These are phyloP conservation scores for Chaetodon auriga DNA, from an alignment of 2,113 vertebrate species.

Conservation along the genomic window DNA sequence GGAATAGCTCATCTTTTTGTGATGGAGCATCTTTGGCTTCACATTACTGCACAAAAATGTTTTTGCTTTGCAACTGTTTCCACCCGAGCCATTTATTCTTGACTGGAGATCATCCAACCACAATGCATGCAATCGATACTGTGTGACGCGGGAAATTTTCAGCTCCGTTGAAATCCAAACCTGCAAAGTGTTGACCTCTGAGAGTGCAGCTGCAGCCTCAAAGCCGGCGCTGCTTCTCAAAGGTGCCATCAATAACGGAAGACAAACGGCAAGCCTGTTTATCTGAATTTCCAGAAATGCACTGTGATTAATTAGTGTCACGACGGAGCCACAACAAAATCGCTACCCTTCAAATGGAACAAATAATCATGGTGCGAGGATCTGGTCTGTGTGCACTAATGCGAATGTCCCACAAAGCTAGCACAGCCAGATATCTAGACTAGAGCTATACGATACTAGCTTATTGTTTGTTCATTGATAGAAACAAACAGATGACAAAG, in stretches of 20 bases:
- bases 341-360: background rate
- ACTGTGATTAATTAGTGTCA: slow-evolving; percentile 11
- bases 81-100: slow-evolving; percentile 1
- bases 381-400: too few relatives aligned
- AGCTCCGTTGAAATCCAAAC: slow-evolving; percentile 17
- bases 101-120: background rate
- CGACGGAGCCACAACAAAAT: background rate
- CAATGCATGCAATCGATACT: slow-evolving; percentile 16
- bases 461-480: too few relatives aligned
- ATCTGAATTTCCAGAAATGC: background rate
- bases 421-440: too few relatives aligned
- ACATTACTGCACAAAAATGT: slow-evolving; percentile 13
- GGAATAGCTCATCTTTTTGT: too few relatives aligned
- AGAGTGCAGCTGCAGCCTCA: slow-evolving; percentile 6
- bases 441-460: too few relatives aligned
- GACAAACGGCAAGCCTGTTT: background rate
- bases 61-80: slow-evolving; percentile 21
- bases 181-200: slow-evolving; percentile 28
- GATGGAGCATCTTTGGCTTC: too few relatives aligned
- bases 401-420: too few relatives aligned
- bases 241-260: slow-evolving; percentile 24
- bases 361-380: background rate
- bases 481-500: too few relatives aligned
- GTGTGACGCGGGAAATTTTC: slow-evolving; percentile 1
- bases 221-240: background rate